Conservation (phyloP, 2,888 invertebrate species). For the Schrankia costaestrigalis region DNA sequence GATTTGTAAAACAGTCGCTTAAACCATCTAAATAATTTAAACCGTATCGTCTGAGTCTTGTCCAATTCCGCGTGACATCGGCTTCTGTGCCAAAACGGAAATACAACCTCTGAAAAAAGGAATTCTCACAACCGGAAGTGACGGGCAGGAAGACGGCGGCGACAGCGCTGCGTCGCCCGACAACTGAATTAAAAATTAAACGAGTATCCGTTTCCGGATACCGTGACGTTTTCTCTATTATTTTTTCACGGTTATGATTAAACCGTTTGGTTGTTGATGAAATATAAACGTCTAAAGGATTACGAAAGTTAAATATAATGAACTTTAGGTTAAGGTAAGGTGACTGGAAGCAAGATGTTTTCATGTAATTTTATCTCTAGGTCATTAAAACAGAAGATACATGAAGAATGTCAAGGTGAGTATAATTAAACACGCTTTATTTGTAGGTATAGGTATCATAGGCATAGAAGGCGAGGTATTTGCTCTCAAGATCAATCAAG, state of each 20-base stretch:
- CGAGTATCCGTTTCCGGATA: slow-evolving; percentile 74
- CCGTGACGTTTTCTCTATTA: slow-evolving; percentile 51
- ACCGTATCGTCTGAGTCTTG: slow-evolving; percentile 35
- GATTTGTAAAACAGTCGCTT: neutral
- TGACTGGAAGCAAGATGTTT: too few species aligned
- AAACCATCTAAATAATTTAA: slow-evolving; percentile 5
- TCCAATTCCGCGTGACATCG: slow-evolving; percentile 50
- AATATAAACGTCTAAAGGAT: too few species aligned
- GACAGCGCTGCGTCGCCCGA: slow-evolving; percentile 68
- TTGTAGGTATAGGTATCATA: too few species aligned
- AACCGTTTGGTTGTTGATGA: too few species aligned
- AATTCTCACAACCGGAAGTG: slow-evolving; percentile 66
- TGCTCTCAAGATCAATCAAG: too few species aligned
- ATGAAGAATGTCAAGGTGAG: too few species aligned
- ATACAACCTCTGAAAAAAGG: slow-evolving; percentile 74
- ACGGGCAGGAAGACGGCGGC: slow-evolving; percentile 74
- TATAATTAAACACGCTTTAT: too few species aligned
- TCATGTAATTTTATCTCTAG: too few species aligned
- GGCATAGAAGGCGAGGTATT: too few species aligned
- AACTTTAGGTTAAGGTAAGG: too few species aligned
- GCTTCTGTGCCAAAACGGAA: slow-evolving; percentile 64
- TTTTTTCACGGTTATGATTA: slow-evolving; percentile 27
- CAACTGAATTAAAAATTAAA: slow-evolving; percentile 76
- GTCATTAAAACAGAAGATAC: too few species aligned
- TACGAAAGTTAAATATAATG: neutral